These are phyloP conservation scores for Mareca strepera DNA, from an alignment of 2,797 vertebrate genomes.

Conservation along the genomic window DNA sequence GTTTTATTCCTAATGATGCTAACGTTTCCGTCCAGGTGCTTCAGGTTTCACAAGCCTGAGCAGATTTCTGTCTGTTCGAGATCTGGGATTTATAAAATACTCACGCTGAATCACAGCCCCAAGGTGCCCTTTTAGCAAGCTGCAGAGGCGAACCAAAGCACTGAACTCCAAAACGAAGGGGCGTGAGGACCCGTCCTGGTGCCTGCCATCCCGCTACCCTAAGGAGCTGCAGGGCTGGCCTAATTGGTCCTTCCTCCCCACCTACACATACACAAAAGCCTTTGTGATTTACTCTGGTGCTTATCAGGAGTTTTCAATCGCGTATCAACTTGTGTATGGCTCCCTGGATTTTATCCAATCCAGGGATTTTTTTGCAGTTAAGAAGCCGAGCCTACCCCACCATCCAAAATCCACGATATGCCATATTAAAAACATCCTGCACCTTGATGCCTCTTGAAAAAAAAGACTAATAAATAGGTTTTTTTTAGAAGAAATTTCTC, in stretches of 20 bases:
- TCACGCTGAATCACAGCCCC: not conserved
- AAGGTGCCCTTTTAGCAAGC: not conserved
- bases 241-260: not conserved
- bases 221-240: not conserved
- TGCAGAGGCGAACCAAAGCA: not conserved
- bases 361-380: not conserved
- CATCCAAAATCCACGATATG: not conserved
- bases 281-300: not conserved
- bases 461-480: not conserved
- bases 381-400: not conserved
- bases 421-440: not conserved
- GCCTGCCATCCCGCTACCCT: accelerated
- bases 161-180: not conserved
- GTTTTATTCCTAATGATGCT: not conserved
- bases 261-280: not conserved
- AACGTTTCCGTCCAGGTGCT: not conserved
- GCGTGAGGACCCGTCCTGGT: not conserved
- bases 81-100: not conserved
- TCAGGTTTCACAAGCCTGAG: accelerated
- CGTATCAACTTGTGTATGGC: not conserved
- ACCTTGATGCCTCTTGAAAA: not conserved
- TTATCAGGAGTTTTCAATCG: not conserved
- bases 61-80: not conserved
- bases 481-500: not conserved
- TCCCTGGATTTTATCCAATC: not conserved